These are phyloP conservation scores for Sycophila texana DNA, from an alignment of 2,888 invertebrate species.

Conservation along the genomic window DNA sequence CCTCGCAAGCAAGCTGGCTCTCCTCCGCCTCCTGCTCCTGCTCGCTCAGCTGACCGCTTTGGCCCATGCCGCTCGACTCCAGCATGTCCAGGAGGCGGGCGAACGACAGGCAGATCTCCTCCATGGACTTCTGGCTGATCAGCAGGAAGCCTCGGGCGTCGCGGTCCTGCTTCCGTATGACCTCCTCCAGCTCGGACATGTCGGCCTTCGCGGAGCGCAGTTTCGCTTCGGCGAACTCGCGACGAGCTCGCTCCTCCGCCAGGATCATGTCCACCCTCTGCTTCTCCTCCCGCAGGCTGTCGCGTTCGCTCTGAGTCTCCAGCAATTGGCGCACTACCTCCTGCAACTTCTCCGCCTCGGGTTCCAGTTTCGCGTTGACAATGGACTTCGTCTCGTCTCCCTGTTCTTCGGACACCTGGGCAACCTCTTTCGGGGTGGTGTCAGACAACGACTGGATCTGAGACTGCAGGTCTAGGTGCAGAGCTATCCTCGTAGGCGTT, in stretches of 20 bases:
- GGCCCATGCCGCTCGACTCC: constrained; percentile 53
- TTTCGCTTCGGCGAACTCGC: constrained; percentile 67
- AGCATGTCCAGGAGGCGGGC: constrained; percentile 66
- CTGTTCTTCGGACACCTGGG: neutral
- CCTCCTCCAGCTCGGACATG: constrained; percentile 64
- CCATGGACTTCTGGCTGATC: constrained; percentile 68
- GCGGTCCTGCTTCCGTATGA: constrained; percentile 64
- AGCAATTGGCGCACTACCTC: constrained; percentile 57
- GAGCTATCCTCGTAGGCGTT: constrained; percentile 55
- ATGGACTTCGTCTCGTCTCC: neutral
- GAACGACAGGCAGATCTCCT: constrained; percentile 69
- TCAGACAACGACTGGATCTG: constrained; percentile 60
- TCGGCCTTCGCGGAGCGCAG: constrained; percentile 62
- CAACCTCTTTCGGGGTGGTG: neutral
- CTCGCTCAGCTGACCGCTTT: constrained; percentile 5
- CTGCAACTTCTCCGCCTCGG: constrained; percentile 18
- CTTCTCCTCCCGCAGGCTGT: constrained; percentile 63
- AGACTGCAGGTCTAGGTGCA: constrained; percentile 69
- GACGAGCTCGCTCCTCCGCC: constrained; percentile 66
- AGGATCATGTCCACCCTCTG: constrained; percentile 62
- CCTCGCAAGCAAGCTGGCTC: constrained; percentile 52
- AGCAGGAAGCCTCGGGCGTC: constrained; percentile 67
- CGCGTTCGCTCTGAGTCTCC: constrained; percentile 61
- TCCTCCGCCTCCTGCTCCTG: constrained; percentile 25
- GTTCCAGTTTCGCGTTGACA: neutral